A percentile compares a stretch with the other conserved stretches of the same genome.
These are phyloP conservation scores for Microvelia longipes DNA, from an alignment of 1,140 invertebrate genomes.

Conservation along the genomic window DNA sequence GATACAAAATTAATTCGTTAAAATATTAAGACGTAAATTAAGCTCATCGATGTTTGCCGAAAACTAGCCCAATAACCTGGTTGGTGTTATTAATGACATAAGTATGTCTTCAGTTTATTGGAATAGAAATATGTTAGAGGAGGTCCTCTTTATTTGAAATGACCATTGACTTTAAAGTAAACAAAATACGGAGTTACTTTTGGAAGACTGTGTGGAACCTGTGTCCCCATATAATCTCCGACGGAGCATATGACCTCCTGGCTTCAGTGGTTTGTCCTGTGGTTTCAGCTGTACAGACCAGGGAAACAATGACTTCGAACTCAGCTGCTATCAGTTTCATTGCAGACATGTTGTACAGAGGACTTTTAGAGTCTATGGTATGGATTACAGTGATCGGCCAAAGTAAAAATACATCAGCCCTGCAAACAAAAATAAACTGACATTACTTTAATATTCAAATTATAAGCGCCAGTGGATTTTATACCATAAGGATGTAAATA, in stretches of 20 bases:
- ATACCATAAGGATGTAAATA: too few species aligned
- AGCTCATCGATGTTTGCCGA: too few species aligned
- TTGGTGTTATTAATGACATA: too few species aligned
- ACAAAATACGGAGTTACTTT: constrained; percentile 6
- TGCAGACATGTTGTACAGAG: constrained; percentile 40
- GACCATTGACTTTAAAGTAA: too few species aligned
- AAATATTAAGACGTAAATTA: too few species aligned
- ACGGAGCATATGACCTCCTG: constrained; percentile 62
- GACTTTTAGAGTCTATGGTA: constrained; percentile 35
- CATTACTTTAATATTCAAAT: too few species aligned
- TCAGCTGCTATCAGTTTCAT: constrained; percentile 42
- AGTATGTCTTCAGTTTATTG: too few species aligned
- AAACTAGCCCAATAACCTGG: too few species aligned
- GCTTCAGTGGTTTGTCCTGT: constrained; percentile 59
- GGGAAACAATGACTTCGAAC: constrained; percentile 73
- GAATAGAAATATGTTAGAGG: too few species aligned
- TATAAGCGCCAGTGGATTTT: too few species aligned
- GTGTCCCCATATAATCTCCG: constrained; percentile 75
- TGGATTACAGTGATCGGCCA: constrained; percentile 44
- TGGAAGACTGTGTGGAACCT: constrained; percentile 60
- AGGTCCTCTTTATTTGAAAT: too few species aligned
- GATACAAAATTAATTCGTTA: too few species aligned
- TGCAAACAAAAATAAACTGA: constrained; percentile 25
- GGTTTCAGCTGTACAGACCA: constrained; percentile 63
- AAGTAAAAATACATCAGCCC: constrained; percentile 36